Evolutionary conservation across 2,888 invertebrate species (phyloP), one percentile per base, ranked within the genome.

Genomic region (Cataglyphis cursor): DNA sequence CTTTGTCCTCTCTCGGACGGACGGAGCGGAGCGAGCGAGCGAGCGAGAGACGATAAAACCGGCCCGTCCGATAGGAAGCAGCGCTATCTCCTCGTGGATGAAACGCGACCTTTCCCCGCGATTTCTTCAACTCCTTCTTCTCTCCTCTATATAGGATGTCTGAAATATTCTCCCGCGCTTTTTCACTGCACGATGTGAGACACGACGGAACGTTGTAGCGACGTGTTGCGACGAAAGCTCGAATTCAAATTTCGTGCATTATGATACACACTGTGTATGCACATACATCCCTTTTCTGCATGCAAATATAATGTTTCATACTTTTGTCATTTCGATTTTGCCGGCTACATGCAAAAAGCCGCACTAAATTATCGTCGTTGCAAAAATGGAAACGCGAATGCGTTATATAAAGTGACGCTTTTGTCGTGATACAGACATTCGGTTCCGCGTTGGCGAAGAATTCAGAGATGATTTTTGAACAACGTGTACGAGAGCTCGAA

Each of bases 41-140:
- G 48, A 65, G 21, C 51, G 51, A 9, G 51, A 9, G 41, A 65
- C 38, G 83, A 65, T 84, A 65, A 85, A 83, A 59, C 73, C 72
- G 41, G 41, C 57, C 41, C 6, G 59, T 44, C 73, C 72, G 78
- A 70, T 78, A 72, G 73, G 9, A 59, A 61, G 31, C 24, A 3
- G 3, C 28, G 15, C 59, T 35, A 12, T 70, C 31, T 65, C 12
- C 28, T 15, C 65, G 12, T 5, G 38, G 66, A 24, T 12, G 75
- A 54, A 54, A 54, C 72, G 72, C 41, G 57, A 28, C 41, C 31
- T 28, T 9, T n/a, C 21, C n/a, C 8, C 54, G 41, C n/a, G 38
- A 41, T 57, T 78, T 21, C 72, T 78, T 57, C 28, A 28, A 54
- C 38, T n/a, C 5, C 12, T 10, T 1, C 21, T 21, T 21, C 54